These are phyloP conservation scores for Ctenopoma kingsleyae DNA, from an alignment of 2,797 vertebrate genomes.

Conservation along the genomic window DNA sequence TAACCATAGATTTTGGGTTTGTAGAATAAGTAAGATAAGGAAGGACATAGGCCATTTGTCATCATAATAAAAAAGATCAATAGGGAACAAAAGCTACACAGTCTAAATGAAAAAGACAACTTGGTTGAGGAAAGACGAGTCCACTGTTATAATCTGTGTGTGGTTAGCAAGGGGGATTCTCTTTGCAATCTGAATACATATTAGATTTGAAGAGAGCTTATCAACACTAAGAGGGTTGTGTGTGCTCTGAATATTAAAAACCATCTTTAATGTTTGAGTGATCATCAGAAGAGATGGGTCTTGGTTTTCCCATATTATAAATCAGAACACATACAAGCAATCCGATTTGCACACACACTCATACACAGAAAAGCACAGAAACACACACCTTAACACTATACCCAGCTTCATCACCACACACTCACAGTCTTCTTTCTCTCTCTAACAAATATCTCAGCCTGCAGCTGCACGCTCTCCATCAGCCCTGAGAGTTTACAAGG, in stretches of 20 bases:
- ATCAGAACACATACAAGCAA: conserved; percentile 18
- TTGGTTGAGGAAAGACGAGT: conserved; percentile 9
- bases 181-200: conserved; percentile 49
- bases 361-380: conserved; percentile 11
- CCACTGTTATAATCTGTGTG: conserved; percentile 33
- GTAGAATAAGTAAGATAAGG: not conserved
- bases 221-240: conserved; percentile 35
- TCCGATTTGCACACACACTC: not conserved
- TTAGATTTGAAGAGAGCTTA: conserved; percentile 55
- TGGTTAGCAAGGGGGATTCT: conserved; percentile 31
- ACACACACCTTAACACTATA: conserved; percentile 14
- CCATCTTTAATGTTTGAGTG: conserved; percentile 47
- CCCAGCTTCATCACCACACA: conserved; percentile 12
- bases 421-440: conserved; percentile 19
- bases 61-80: conserved; percentile 18
- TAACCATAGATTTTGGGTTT: conserved; percentile 83
- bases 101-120: conserved; percentile 26
- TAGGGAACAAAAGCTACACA: conserved; percentile 11
- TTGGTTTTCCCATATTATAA: conserved; percentile 24
- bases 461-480: conserved; percentile 81
- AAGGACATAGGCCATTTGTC: conserved; percentile 10
- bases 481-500: conserved; percentile 81
- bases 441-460: conserved; percentile 61
- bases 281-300: conserved; percentile 45
- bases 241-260: conserved; percentile 63